A percentile compares a stretch with the other conserved stretches of the same genome.
Conservation (phyloP, 2,888 invertebrate species). For the Monoplex corrugatus region DNA sequence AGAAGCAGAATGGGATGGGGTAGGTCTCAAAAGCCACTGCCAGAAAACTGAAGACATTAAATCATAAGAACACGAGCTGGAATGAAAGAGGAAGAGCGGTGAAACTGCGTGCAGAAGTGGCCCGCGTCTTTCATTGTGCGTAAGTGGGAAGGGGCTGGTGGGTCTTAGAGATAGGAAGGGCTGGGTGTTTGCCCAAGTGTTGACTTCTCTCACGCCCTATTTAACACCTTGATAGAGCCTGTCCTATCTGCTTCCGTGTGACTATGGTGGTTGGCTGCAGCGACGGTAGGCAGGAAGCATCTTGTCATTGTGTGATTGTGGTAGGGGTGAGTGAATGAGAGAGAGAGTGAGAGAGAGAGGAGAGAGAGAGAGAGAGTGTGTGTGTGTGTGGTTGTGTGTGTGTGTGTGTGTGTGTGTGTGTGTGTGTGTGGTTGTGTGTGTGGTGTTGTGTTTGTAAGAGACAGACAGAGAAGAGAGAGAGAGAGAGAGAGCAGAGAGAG, state of each 20-base stretch:
- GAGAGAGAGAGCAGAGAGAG: not conserved
- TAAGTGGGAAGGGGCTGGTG: not conserved
- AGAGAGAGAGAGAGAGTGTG: not conserved
- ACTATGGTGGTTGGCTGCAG: not conserved
- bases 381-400: too few species aligned
- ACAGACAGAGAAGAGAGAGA: too few species aligned
- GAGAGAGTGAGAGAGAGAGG: not conserved
- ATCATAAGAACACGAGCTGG: too few species aligned
- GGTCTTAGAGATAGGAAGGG: not conserved
- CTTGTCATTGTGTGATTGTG: too few species aligned
- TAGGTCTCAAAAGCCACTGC: too few species aligned
- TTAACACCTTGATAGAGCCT: not conserved
- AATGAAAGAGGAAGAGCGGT: not conserved
- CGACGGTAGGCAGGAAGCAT: too few species aligned
- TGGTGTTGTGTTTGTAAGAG: too few species aligned
- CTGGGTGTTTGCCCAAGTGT: not conserved
- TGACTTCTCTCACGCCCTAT: not conserved
- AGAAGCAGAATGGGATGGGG: not conserved
- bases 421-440: too few species aligned
- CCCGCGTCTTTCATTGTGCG: constrained; percentile 7
- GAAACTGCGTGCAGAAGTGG: not conserved
- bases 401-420: too few species aligned
- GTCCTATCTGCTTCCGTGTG: not conserved
- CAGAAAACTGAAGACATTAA: constrained; percentile 16
- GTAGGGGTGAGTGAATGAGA: too few species aligned